Evolutionary conservation across 1,140 invertebrate genomes (phyloP).

Genomic region (Phymorhynchus buccinoides): DNA sequence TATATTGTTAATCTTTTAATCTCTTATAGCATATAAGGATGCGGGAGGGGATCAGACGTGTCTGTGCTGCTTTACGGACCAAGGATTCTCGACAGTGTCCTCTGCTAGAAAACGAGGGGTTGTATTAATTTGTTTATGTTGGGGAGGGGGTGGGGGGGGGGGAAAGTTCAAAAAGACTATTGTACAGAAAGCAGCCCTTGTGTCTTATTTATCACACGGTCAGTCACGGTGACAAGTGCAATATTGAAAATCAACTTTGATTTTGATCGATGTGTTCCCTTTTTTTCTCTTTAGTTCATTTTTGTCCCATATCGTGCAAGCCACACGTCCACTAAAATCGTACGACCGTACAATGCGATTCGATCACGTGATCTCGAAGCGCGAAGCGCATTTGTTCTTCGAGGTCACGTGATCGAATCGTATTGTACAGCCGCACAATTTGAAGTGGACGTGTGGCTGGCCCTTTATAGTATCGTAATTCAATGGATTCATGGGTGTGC

Average conservation of each 20-base stretch:
- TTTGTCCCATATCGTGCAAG: too few relatives aligned
- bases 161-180: not conserved
- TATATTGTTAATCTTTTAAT: too few relatives aligned
- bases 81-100: not conserved
- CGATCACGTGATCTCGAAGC: too few relatives aligned
- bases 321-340: too few relatives aligned
- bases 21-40: not conserved
- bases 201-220: not conserved
- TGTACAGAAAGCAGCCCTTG: slow-evolving; percentile 7
- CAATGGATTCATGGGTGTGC: too few relatives aligned
- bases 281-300: not conserved
- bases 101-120: not conserved
- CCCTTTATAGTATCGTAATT: too few relatives aligned
- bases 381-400: too few relatives aligned
- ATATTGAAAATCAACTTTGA: slow-evolving; percentile 8
- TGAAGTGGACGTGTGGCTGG: too few relatives aligned
- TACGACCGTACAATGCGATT: too few relatives aligned
- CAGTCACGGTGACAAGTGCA: slow-evolving; percentile 5
- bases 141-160: too few relatives aligned
- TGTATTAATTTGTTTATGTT: slow-evolving; percentile 19
- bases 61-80: slow-evolving; percentile 22
- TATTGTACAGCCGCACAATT: too few relatives aligned
- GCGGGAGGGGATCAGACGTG: not conserved
- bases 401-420: too few relatives aligned
- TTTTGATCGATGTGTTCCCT: slow-evolving; percentile 6